Conservation (phyloP, 2,113 vertebrate genomes). For the Nipponia nippon region DNA sequence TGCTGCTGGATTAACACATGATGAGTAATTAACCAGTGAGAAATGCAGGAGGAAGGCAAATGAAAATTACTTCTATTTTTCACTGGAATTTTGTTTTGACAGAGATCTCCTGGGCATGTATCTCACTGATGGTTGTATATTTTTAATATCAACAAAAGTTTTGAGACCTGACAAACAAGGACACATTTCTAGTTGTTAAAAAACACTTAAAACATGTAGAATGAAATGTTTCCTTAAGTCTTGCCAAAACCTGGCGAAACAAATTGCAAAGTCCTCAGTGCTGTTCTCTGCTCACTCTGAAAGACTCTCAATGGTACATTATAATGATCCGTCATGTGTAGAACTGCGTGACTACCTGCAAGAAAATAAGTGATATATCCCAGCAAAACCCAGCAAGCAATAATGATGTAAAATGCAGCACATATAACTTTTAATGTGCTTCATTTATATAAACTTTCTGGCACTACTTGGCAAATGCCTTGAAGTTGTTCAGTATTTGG, state of each 20-base stretch:
- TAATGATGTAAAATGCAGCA: neutral
- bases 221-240: neutral
- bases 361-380: neutral
- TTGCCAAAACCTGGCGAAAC: neutral
- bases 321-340: neutral
- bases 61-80: neutral
- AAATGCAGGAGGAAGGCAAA: neutral
- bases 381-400: neutral
- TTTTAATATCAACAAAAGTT: neutral
- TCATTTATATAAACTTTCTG: neutral
- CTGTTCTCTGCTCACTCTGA: neutral
- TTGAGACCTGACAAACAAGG: neutral
- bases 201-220: neutral
- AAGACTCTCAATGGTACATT: neutral
- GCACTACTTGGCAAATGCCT: neutral
- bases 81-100: neutral
- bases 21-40: neutral
- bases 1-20: neutral
- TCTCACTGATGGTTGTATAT: neutral
- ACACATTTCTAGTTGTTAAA: neutral
- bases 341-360: neutral
- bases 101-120: neutral
- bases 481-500: neutral
- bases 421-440: neutral
- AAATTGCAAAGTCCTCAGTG: neutral